These are phyloP conservation scores for Rhadinocentrus ornatus DNA, from an alignment of 2,797 vertebrate genomes.

Conservation along the genomic window DNA sequence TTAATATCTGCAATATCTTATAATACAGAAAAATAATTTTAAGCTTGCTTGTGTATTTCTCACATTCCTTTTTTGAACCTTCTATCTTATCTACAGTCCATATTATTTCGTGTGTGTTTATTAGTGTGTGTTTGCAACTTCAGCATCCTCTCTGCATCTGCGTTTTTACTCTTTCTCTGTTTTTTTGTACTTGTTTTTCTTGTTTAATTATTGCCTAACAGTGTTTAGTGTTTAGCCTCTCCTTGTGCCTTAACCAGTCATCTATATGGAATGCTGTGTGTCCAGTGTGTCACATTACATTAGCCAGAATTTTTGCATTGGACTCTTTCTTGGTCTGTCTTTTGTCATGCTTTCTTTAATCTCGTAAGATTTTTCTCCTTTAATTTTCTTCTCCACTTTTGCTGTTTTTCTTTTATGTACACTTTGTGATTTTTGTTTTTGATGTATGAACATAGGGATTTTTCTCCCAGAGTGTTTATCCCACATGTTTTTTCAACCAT, in stretches of 20 bases:
- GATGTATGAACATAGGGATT: conserved; percentile 71
- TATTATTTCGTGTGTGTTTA: conserved; percentile 71
- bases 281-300: conserved; percentile 65
- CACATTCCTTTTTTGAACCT: conserved; percentile 53
- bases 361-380: conserved; percentile 54
- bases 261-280: conserved; percentile 75
- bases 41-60: conserved; percentile 70
- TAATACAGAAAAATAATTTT: conserved; percentile 73
- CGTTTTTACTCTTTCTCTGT: conserved; percentile 49
- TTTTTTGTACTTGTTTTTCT: conserved; percentile 45
- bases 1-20: conserved; percentile 81
- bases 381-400: conserved; percentile 47
- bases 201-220: conserved; percentile 67
- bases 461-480: conserved; percentile 68
- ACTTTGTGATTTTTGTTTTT: conserved; percentile 67
- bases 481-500: conserved; percentile 54
- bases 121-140: conserved; percentile 61
- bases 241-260: conserved; percentile 78
- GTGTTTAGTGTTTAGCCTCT: conserved; percentile 72
- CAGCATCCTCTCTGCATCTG: conserved; percentile 52
- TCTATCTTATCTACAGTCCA: conserved; percentile 66
- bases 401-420: conserved; percentile 41
- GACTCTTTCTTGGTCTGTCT: conserved; percentile 54
- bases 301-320: conserved; percentile 49
- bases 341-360: conserved; percentile 49